Conservation (phyloP, 1,140 invertebrate species). For the Mya arenaria region DNA sequence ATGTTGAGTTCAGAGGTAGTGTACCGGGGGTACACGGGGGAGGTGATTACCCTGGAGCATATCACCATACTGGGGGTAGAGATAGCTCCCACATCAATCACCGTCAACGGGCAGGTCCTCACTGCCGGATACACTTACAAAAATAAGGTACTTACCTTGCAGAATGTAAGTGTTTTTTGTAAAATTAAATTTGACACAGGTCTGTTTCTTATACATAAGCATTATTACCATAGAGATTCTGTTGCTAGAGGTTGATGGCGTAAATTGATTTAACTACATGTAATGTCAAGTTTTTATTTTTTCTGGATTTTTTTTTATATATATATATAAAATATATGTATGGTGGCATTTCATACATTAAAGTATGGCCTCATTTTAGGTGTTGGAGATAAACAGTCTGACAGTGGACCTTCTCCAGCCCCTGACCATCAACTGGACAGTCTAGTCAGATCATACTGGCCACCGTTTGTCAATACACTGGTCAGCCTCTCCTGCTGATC, state of each 20-base stretch:
- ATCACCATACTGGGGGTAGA: constrained; percentile 31
- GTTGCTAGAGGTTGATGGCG: too few species aligned
- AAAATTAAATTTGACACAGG: too few species aligned
- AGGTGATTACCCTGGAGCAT: constrained; percentile 23
- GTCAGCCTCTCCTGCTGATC: too few species aligned
- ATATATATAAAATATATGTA: too few species aligned
- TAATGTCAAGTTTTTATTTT: too few species aligned
- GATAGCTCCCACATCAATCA: constrained; percentile 7
- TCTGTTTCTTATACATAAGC: too few species aligned
- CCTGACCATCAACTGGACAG: constrained; percentile 4
- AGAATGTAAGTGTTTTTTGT: too few species aligned
- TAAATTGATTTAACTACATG: too few species aligned
- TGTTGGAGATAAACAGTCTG: constrained; percentile 6
- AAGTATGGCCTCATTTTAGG: constrained; percentile 1
- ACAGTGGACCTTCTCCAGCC: constrained; percentile 12
- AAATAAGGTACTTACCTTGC: constrained; percentile 34
- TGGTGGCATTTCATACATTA: too few species aligned
- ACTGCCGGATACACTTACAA: constrained; percentile 21
- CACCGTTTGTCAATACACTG: too few species aligned
- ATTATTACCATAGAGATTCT: too few species aligned
- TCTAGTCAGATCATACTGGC: neutral
- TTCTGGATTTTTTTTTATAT: too few species aligned
- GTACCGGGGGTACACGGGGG: constrained; percentile 4
- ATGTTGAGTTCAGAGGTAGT: neutral
- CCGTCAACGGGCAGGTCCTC: constrained; percentile 11